A percentile compares a stretch with the other conserved stretches of the same genome.
These are phyloP conservation scores for Burhinus oedicnemus DNA, from an alignment of 2,113 vertebrate species.

Conservation along the genomic window DNA sequence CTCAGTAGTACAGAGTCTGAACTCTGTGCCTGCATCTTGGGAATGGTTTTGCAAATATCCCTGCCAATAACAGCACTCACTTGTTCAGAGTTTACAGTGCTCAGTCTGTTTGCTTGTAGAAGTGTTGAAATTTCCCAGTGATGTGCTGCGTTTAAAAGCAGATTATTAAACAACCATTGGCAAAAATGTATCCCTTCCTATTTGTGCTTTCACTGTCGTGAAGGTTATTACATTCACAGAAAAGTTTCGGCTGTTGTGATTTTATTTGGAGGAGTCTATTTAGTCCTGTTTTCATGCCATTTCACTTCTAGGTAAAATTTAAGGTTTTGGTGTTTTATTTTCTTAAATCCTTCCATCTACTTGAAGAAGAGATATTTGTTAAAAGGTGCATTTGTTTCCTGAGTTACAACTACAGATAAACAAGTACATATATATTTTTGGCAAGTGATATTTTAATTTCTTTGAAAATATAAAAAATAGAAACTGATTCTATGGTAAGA, in stretches of 20 bases:
- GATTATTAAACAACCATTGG: background rate
- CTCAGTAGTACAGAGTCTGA: background rate
- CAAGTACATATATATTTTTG: background rate
- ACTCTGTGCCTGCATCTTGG: background rate
- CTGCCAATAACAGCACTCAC: background rate
- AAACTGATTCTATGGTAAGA: background rate
- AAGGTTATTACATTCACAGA: background rate
- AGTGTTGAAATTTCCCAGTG: background rate
- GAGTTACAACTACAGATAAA: background rate
- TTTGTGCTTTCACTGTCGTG: background rate
- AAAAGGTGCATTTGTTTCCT: background rate
- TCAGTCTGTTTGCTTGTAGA: background rate
- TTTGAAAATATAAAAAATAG: background rate
- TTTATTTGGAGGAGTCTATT: background rate
- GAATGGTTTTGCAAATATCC: background rate
- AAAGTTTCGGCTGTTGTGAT: background rate
- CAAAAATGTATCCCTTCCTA: background rate
- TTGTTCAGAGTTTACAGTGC: background rate
- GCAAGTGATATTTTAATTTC: background rate
- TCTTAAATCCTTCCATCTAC: background rate
- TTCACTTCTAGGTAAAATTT: background rate
- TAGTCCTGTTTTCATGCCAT: background rate
- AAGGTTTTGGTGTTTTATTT: background rate
- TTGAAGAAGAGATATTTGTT: background rate
- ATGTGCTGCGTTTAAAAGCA: background rate